Conservation (phyloP, 2,888 invertebrate genomes). For the Panorpa germanica region DNA sequence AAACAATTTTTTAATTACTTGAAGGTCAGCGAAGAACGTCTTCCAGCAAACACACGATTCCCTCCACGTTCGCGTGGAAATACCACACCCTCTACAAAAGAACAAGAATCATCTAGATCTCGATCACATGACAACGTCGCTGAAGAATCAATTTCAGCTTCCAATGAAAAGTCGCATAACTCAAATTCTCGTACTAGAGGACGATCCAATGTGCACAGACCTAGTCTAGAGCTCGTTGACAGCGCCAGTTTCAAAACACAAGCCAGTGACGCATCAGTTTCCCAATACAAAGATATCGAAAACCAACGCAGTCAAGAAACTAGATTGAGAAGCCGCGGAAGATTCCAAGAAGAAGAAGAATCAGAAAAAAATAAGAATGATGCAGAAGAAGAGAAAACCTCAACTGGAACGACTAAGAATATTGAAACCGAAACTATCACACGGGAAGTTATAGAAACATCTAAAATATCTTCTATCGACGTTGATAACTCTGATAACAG, state of each 20-base stretch:
- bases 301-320: slow-evolving; percentile 28
- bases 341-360: too few species aligned
- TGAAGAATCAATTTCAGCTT: slow-evolving; percentile 19
- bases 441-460: slow-evolving; percentile 7
- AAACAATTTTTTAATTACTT: too few species aligned
- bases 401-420: slow-evolving; percentile 9
- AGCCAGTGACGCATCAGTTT: slow-evolving; percentile 30
- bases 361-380: too few species aligned
- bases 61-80: slow-evolving; percentile 48
- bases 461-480: slow-evolving; percentile 5
- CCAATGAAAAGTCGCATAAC: slow-evolving; percentile 4
- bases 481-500: too few species aligned
- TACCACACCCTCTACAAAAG: slow-evolving; percentile 32
- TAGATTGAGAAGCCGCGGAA: too few species aligned
- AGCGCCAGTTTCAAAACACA: slow-evolving; percentile 67
- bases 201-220: slow-evolving; percentile 44
- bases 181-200: slow-evolving; percentile 19
- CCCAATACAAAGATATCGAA: slow-evolving; percentile 32
- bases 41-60: slow-evolving; percentile 73
- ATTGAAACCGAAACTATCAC: slow-evolving; percentile 11
- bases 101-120: slow-evolving; percentile 15
- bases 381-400: slow-evolving; percentile 19
- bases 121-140: slow-evolving; percentile 33
- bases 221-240: slow-evolving; percentile 64
- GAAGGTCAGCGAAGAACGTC: slow-evolving; percentile 28